Evolutionary conservation across 2,797 vertebrate genomes (phyloP).

Genomic region (Xenopus petersii): DNA sequence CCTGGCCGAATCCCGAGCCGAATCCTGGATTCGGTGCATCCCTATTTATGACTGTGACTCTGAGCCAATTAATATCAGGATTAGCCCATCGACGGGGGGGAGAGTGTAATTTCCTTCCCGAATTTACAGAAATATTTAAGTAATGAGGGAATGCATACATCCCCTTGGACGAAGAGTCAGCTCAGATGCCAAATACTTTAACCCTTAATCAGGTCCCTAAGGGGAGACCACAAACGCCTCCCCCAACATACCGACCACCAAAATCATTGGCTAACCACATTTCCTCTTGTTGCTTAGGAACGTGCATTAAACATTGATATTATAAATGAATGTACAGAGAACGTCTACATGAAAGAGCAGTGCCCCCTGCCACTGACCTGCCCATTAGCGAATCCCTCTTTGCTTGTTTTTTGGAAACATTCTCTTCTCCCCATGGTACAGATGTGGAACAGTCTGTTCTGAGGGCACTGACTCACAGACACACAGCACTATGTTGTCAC

Average conservation of each 20-base stretch:
- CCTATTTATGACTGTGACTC: too few relatives aligned
- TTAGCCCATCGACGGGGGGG: too few relatives aligned
- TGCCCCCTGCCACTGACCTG: too few relatives aligned
- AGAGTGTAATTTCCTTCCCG: too few relatives aligned
- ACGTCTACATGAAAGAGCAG: too few relatives aligned
- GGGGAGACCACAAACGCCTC: not conserved
- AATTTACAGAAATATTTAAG: slow-evolving; percentile 1
- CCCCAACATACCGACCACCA: not conserved
- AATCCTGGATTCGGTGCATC: too few relatives aligned
- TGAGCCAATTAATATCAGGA: too few relatives aligned
- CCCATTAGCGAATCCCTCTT: too few relatives aligned
- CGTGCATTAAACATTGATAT: too few relatives aligned
- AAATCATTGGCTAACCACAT: not conserved
- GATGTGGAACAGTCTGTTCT: slow-evolving; percentile 15
- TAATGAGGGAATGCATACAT: not conserved
- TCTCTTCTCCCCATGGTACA: not conserved
- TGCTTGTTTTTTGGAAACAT: not conserved
- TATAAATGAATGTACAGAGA: too few relatives aligned
- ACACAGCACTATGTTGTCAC: not conserved
- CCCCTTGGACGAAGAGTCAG: not conserved
- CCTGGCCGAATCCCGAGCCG: too few relatives aligned
- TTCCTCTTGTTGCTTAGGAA: too few relatives aligned
- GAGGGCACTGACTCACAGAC: slow-evolving; percentile 2
- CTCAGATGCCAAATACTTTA: slow-evolving; percentile 15
- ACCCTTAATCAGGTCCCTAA: slow-evolving; percentile 10